A percentile compares a stretch with the other conserved stretches of the same genome.
Evolutionary conservation across 2,797 vertebrate genomes (phyloP).

Genomic region (Acrossocheilus wenchowensis): DNA sequence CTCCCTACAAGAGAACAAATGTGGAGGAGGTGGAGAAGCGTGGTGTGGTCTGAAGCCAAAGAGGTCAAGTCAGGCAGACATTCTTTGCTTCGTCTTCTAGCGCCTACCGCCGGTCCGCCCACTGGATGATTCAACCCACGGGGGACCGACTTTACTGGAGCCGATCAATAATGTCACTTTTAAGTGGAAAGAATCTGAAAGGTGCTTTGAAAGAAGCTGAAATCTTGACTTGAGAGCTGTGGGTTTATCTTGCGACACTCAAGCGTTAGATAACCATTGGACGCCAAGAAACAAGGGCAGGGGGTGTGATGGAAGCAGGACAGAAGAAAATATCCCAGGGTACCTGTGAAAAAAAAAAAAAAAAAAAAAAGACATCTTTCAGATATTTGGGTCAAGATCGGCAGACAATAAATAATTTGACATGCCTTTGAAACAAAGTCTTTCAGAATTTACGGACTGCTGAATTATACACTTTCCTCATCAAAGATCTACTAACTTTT

Average conservation of each 20-base stretch:
- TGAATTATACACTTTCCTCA: conserved; percentile 67
- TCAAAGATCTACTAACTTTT: conserved; percentile 51
- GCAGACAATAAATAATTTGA: conserved; percentile 48
- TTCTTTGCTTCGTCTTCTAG: conserved; percentile 38
- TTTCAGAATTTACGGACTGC: conserved; percentile 54
- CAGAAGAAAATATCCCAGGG: conserved; percentile 20
- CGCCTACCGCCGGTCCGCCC: conserved; percentile 27
- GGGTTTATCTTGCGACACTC: conserved; percentile 49
- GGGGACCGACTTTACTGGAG: conserved; percentile 46
- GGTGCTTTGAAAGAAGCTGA: conserved; percentile 42
- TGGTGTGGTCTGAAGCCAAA: conserved; percentile 34
- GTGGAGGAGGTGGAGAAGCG: conserved; percentile 24
- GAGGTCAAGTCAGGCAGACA: conserved; percentile 51
- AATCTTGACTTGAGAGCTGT: conserved; percentile 44
- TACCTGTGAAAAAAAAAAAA: conserved; percentile 36
- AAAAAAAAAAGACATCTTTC: conserved; percentile 38
- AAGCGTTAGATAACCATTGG: conserved; percentile 42
- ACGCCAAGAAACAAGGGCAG: not conserved
- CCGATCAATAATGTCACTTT: conserved; percentile 62
- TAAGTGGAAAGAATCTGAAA: conserved; percentile 51
- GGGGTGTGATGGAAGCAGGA: not conserved
- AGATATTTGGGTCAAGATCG: conserved; percentile 56
- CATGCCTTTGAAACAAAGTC: conserved; percentile 61
- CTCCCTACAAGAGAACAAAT: conserved; percentile 24
- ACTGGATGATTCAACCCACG: conserved; percentile 55